Base-by-base conservation (phyloP, 2,797 vertebrate species). In the Lepus oiostolus region DNA sequence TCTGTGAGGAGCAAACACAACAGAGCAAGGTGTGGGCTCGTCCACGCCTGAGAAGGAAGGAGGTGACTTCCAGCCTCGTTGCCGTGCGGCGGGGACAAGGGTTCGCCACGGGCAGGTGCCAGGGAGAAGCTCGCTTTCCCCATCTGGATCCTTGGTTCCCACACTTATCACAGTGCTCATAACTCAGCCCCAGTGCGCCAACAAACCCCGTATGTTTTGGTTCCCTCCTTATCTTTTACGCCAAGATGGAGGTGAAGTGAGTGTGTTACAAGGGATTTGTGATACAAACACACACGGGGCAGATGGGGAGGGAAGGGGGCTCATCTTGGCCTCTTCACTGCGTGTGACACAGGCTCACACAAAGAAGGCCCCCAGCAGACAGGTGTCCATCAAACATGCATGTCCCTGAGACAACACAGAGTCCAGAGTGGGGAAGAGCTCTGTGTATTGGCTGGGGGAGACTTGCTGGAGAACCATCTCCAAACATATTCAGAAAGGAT, bases 231-330 rank as follows among this genome's bases (percentile, higher is more conserved):
- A 95, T 96, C 96, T 85, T 88, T 74, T 71, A 93, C 95, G 95
- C 96, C 97, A 97, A 97, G 95, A 96, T 96, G 97, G 97, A 95
- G 96, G 94, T 96, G 96, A 96, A 96, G 96, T 87, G 87, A 94
- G 77, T 81, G 65, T 68, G 85, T 35, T 91, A 84, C 86, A 71
- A 96, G 87, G 87, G 91, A 96, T 76, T 26, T 70, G 79, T 90
- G 90, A 90, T 62, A 81, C 86, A 90, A 50, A 68, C 26, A 95
- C 52, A 95, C 90, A 91, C 84, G 83, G 52, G 35, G 74, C 68
- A 62, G 82, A 67, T 50, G 81, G 71, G 88, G 85, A 75, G 16
- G 32, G 38, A 74, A 86, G 30, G 7, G 1, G 2, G 68, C 54
- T 93, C 79, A 24, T 91, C 83, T 94, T 77, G 77, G 62, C 90